Base-by-base conservation (phyloP, 1,140 invertebrate genomes). In the Geopemphigus sp. region DNA sequence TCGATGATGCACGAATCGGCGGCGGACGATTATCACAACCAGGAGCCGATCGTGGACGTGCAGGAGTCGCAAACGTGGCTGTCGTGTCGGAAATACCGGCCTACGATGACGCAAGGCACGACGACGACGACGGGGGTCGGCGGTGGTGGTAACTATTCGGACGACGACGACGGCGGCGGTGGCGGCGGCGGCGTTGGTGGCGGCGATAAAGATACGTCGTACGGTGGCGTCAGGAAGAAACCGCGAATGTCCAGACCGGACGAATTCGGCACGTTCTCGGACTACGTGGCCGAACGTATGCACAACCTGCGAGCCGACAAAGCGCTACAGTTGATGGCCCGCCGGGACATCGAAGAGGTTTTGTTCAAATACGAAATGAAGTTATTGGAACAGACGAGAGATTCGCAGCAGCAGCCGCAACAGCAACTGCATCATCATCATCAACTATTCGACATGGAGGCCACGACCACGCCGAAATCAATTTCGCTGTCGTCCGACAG, bases 291-390 rank as follows among this genome's bases (percentile, higher is more conserved):
- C 22, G 73, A 76, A 39, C 73, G 73, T 5, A 76, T 76, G 73
- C 73, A 54, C 24, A 76, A 76, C 73, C 56, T 76, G 14, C 59
- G 59, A 45, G 73, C 26, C 6, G 73, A 76, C 32, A 76, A 76
- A 47, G 73, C 73, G 11, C 56, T 76, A 1, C 73, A 76, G 17
- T 32, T 76, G 4, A 76, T 76, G 73, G 73, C 73, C 1, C 73
- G 73, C 4, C 32, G 73, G n/a, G 73, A 76, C 32, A 76, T 76
- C 15, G 73, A 76, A 76, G 54, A 76, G 59, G 73, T 76, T 5
- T 57, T 76, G 56, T 76, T 76, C n/a, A 76, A 76, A 14, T 76
- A 76, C n/a, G 73, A 76, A 39, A 76, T 76, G 73, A 76, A 76
- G 29, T 24, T 76, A 19, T 57, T 76, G 32, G 73, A 76, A 45